phyloP scores from a whole-genome alignment of 2,797 vertebrate species.

The Stomatorhinus walkeri region DNA sequence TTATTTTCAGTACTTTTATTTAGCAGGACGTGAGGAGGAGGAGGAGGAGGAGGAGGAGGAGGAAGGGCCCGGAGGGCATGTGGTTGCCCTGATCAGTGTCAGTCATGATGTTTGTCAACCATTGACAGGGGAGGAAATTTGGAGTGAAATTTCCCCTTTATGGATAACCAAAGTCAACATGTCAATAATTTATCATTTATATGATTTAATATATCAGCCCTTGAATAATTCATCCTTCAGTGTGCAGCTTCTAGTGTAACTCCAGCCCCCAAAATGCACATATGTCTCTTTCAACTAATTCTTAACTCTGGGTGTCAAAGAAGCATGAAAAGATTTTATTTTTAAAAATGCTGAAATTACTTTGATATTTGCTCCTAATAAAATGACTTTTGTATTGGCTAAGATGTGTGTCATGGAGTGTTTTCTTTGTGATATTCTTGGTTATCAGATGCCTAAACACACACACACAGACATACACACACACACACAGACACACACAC shows the following conservation, averaged over 20 bases:
- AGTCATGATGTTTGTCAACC: slow-evolving; percentile 32
- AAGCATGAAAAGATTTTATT: neutral
- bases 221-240: slow-evolving; percentile 36
- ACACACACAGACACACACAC: neutral
- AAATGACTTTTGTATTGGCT: neutral
- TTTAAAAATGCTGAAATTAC: neutral
- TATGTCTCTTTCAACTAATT: slow-evolving; percentile 3
- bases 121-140: slow-evolving; percentile 24
- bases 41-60: neutral
- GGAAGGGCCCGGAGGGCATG: neutral
- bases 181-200: slow-evolving; percentile 43
- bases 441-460: neutral
- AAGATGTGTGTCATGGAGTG: neutral
- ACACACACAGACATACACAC: neutral
- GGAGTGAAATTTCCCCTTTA: slow-evolving; percentile 33
- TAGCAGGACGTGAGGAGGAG: neutral
- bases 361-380: neutral
- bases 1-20: neutral
- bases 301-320: neutral
- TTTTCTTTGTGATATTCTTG: neutral
- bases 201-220: slow-evolving; percentile 41
- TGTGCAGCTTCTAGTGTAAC: slow-evolving; percentile 14
- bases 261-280: slow-evolving; percentile 17
- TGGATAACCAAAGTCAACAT: slow-evolving; percentile 39
- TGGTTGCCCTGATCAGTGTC: neutral